These are phyloP conservation scores for Channa argus DNA, from an alignment of 2,113 vertebrate genomes.

Conservation along the genomic window DNA sequence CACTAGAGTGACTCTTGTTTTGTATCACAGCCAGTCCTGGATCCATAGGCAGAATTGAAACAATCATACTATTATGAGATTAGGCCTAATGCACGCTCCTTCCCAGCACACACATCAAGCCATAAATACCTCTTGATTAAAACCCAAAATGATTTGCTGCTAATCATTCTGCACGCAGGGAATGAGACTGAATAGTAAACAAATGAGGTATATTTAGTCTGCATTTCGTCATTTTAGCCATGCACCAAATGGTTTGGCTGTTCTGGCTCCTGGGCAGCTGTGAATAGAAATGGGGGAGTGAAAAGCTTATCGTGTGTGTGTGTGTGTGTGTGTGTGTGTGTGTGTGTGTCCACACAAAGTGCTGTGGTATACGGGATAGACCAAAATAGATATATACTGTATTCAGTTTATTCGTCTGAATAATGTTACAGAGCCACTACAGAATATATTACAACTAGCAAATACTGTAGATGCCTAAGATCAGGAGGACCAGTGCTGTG, in stretches of 20 bases:
- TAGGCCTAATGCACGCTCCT: conserved; percentile 38
- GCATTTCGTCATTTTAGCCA: conserved; percentile 40
- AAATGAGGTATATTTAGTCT: conserved; percentile 49
- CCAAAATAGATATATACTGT: neutral
- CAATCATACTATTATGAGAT: conserved; percentile 52
- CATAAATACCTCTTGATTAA: conserved; percentile 48
- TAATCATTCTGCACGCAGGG: conserved; percentile 55
- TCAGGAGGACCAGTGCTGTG: conserved; percentile 43
- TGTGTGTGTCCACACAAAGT: neutral
- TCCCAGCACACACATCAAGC: conserved; percentile 31
- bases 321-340: conserved; percentile 1
- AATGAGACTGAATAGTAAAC: conserved; percentile 41
- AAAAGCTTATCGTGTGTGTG: conserved; percentile 26
- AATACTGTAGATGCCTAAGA: conserved; percentile 29
- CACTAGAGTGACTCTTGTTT: conserved; percentile 49
- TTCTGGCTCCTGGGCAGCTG: conserved; percentile 34
- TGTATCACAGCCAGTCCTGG: conserved; percentile 23
- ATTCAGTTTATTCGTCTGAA: conserved; percentile 6
- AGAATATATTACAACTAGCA: conserved; percentile 1
- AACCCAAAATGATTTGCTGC: conserved; percentile 45
- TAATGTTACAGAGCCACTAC: neutral
- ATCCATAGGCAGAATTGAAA: conserved; percentile 48
- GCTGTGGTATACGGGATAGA: conserved; percentile 8
- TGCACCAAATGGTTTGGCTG: conserved; percentile 23
- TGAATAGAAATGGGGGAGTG: conserved; percentile 21